Base-by-base conservation (phyloP, 1,140 invertebrate species). In the Cardiocondyla obscurior region DNA sequence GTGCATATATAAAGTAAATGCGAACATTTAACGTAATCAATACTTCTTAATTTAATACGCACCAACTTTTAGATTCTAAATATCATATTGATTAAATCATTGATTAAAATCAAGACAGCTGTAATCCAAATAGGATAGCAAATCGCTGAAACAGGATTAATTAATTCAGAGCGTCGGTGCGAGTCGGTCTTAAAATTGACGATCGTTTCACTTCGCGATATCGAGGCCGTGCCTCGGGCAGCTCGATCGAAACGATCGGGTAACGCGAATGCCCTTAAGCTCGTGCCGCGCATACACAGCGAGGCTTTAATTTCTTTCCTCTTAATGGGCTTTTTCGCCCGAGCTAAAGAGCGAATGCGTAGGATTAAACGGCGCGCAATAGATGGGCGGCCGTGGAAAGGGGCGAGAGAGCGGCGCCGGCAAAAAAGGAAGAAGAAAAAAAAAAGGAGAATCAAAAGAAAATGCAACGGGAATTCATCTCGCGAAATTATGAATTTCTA, bases 321-420 rank as follows among this genome's bases (percentile, higher is more conserved):
- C 82, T 85, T 91, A 91, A 91, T 90, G 86, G 87, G 60, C 84
- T 88, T 82, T 84, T 88, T 90, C 86, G 86, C 72, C 25, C 86
- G 84, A 79, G 86, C 88, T 85, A 89, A 89, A 84, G 85, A 88
- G 84, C 88, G 84, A 85, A 73, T 83, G 87, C 81, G 86, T 86
- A 79, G 86, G 69, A 89, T 90, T 86, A 89, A 91, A 90, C 85
- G 85, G 53, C 69, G 81, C 44, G n/a, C 46, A 36, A 77, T 65
- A 33, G 69, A 85, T 49, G 49, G 62, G 44, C 77, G 67, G 14
- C 25, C 55, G 49, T 83, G 36, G 64, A 65, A 60, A 25, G 49
- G 44, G 55, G 33, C 49, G 73, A 74, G n/a, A n/a, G n/a, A n/a
- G n/a, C 33, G 36, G 39, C 64, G 53, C 22, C 2, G 22, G 49